phyloP scores from a whole-genome alignment of 2,888 invertebrate genomes.

The Nesidiocoris tenuis region DNA sequence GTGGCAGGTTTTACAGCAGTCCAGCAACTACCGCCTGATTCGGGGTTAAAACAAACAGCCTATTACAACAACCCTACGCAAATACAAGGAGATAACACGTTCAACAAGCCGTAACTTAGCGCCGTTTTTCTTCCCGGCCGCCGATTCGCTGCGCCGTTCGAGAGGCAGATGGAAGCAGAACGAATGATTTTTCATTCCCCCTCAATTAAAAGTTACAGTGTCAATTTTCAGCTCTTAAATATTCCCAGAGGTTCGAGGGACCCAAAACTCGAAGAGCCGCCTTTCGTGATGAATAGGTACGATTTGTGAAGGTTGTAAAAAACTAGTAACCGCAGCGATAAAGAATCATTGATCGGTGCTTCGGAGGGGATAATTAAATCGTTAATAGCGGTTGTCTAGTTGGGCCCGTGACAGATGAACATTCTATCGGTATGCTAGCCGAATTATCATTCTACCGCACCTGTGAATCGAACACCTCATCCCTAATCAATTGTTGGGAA shows the following conservation, averaged over 20 bases:
- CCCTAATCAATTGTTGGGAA: too few species aligned
- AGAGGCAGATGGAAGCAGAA: not conserved
- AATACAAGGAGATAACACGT: slow-evolving; percentile 28
- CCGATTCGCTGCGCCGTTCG: slow-evolving; percentile 10
- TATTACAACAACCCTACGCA: slow-evolving; percentile 27
- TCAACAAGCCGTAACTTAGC: slow-evolving; percentile 17
- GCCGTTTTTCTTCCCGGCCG: not conserved
- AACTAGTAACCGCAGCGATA: not conserved
- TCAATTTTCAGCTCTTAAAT: not conserved
- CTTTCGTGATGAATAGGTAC: not conserved
- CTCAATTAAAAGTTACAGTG: not conserved
- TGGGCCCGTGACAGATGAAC: not conserved
- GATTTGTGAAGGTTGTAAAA: not conserved
- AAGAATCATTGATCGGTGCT: not conserved
- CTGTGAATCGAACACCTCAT: too few species aligned
- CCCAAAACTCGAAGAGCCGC: too few species aligned
- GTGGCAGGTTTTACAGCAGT: not conserved
- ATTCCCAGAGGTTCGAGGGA: too few species aligned
- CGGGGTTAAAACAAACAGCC: slow-evolving; percentile 14
- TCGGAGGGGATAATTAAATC: not conserved
- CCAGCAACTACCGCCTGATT: not conserved
- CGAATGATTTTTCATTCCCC: not conserved
- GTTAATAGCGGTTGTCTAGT: too few species aligned
- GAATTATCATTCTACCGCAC: not conserved
- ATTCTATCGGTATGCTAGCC: not conserved